phyloP scores from a whole-genome alignment of 2,888 invertebrate species.

The Galeopsomyia nigrocyanea region DNA sequence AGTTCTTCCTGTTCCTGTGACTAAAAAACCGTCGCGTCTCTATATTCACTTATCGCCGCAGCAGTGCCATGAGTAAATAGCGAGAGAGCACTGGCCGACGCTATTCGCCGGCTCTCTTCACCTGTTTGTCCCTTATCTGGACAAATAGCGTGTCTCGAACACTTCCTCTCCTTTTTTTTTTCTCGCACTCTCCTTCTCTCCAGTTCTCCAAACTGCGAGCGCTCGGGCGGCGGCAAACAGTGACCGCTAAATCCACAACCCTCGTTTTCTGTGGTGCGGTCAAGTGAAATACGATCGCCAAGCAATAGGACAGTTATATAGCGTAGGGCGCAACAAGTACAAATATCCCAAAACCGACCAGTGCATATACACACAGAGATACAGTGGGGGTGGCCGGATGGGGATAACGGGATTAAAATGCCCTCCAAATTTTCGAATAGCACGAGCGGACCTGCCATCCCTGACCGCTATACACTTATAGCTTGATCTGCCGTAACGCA shows the following conservation, averaged over 20 bases:
- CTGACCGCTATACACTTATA: too few relatives aligned
- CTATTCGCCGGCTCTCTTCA: slow-evolving; percentile 31
- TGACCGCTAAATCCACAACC: slow-evolving; percentile 36
- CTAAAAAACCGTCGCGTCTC: neutral
- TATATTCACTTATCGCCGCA: slow-evolving; percentile 35
- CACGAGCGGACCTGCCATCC: too few relatives aligned
- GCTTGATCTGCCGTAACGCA: too few relatives aligned
- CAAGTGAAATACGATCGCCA: slow-evolving; percentile 45
- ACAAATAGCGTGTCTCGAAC: slow-evolving; percentile 24
- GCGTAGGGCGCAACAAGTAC: slow-evolving; percentile 39
- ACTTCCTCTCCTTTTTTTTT: neutral
- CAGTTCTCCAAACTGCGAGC: neutral
- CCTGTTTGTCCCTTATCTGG: slow-evolving; percentile 46
- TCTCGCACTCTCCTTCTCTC: neutral
- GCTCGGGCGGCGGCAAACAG: slow-evolving; percentile 29
- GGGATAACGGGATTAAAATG: slow-evolving; percentile 28
- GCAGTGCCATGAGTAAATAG: slow-evolving; percentile 10
- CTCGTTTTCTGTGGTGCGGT: slow-evolving; percentile 34
- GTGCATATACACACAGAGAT: neutral
- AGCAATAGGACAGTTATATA: slow-evolving; percentile 6
- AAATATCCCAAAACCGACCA: slow-evolving; percentile 5
- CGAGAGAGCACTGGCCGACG: slow-evolving; percentile 16
- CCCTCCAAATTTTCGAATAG: too few relatives aligned
- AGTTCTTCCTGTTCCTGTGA: slow-evolving; percentile 16
- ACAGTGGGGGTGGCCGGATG: slow-evolving; percentile 22